Base-by-base conservation (phyloP, 2,113 vertebrate genomes). In the Sander vitreus region DNA sequence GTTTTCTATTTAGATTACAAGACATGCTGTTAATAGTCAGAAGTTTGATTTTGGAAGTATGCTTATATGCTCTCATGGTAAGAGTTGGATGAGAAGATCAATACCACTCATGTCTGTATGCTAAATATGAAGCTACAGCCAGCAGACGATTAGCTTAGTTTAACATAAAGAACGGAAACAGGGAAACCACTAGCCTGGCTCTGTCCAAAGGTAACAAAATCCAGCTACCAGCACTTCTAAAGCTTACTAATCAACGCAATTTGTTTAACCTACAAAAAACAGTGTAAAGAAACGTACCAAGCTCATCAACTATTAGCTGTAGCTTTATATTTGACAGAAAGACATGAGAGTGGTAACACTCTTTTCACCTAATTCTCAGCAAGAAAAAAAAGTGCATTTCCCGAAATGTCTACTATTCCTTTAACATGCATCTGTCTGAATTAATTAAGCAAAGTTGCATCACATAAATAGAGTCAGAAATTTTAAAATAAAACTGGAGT, bases 401-500 rank as follows among this genome's bases (percentile, higher is more conserved):
- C 36, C 8, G 5, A 39, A 39, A 39, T 39, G 36, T 39, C 36
- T 39, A 43, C 11, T 59, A 3, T 54, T 11, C 9, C 48, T 77
- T 72, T 64, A 54, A 50, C 4, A 4, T 50, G 36, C n/a, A 39
- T 75, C 11, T 51, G 33, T 2, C 7, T 68, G n/a, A 80, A 64
- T 53, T 16, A 21, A 60, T 27, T 23, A 54, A 45, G 12, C 43
- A 64, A 60, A 15, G 47, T 70, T 73, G 23, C 51, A 74, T 53
- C 16, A 33, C 63, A 74, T 2, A 51, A 80, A 77, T 6, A 33
- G 45, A 88, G 65, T 82, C 69, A 88, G 78, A 86, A 33, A 85
- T 57, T 23, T 30, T 21, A 51, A 59, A 84, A 39, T 87, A 83
- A 89, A 83, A 73, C 76, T 84, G 89, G 92, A 94, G 78, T 94